Percentiles rank a stretch among this genome's conserved stretches.
phyloP scores from a whole-genome alignment of 2,888 invertebrate species.

The Tetramorium bicarinatum region DNA sequence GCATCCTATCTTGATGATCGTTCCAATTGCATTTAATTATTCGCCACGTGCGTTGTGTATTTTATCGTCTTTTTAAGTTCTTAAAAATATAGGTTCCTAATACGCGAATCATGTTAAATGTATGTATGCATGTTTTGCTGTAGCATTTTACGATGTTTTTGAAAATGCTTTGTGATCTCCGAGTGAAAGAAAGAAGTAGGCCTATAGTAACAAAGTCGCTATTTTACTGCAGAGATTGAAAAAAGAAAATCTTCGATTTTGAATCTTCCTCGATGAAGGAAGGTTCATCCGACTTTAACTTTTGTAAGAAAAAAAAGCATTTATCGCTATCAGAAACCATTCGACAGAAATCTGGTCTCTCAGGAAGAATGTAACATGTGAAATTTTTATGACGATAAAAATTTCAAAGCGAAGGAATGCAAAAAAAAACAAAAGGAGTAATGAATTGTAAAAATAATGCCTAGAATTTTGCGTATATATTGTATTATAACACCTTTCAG shows the following conservation, averaged over 20 bases:
- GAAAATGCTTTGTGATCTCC: conserved; percentile 83
- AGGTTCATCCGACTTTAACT: conserved; percentile 59
- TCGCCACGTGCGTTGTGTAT: conserved; percentile 67
- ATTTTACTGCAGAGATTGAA: conserved; percentile 67
- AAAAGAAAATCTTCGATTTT: conserved; percentile 50
- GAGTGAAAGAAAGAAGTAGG: conserved; percentile 76
- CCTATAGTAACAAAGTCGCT: conserved; percentile 76
- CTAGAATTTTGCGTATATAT: conserved; percentile 84
- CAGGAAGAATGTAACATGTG: conserved; percentile 77
- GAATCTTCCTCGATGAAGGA: conserved; percentile 24
- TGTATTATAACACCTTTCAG: conserved; percentile 84
- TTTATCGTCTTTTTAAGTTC: conserved; percentile 74
- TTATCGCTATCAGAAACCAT: conserved; percentile 61
- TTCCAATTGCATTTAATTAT: conserved; percentile 82
- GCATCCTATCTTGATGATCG: conserved; percentile 72
- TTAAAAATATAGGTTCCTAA: conserved; percentile 81
- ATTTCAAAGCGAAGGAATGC: conserved; percentile 75
- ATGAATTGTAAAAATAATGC: conserved; percentile 84
- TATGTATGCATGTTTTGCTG: conserved; percentile 69
- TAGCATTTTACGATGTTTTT: conserved; percentile 78
- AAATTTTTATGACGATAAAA: conserved; percentile 75
- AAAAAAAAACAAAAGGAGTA: conserved; percentile 75
- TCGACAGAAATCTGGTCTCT: conserved; percentile 76
- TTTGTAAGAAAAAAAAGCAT: conserved; percentile 65
- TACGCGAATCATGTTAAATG: conserved; percentile 76